Evolutionary conservation across 2,797 vertebrate species (phyloP).

Genomic region (Saxicola maurus): DNA sequence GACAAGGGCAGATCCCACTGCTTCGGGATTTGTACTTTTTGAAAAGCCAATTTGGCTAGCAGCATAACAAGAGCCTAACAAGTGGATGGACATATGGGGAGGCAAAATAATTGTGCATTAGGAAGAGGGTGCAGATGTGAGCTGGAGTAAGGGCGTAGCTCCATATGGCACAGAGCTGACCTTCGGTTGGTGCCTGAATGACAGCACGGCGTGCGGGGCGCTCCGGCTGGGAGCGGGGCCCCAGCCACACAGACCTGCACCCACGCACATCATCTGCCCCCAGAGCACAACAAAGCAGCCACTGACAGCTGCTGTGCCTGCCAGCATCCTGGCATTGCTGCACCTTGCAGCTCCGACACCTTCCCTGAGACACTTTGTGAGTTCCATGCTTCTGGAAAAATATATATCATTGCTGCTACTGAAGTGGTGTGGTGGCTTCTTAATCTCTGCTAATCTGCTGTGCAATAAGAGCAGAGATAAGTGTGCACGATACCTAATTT

Average conservation of each 20-base stretch:
- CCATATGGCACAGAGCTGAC: slow-evolving; percentile 63
- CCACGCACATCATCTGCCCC: neutral
- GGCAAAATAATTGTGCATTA: slow-evolving; percentile 80
- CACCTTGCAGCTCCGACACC: neutral
- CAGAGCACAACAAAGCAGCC: neutral
- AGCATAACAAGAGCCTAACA: slow-evolving; percentile 78
- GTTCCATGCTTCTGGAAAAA: neutral
- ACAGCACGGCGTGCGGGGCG: neutral
- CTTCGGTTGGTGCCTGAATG: slow-evolving; percentile 60
- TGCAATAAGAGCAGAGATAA: neutral
- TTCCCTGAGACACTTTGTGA: neutral
- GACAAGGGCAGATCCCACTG: slow-evolving; percentile 45
- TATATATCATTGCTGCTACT: neutral
- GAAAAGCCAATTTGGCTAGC: slow-evolving; percentile 83
- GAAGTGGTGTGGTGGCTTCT: neutral
- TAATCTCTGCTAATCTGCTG: neutral
- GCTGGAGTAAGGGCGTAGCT: slow-evolving; percentile 61
- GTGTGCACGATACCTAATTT: neutral
- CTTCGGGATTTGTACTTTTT: slow-evolving; percentile 55
- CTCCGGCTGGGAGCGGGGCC: neutral
- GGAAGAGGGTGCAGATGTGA: slow-evolving; percentile 73
- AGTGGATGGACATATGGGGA: slow-evolving; percentile 84
- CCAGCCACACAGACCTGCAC: neutral
- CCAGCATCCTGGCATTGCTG: neutral
- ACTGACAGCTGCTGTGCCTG: neutral